These are phyloP conservation scores for Halichoerus grypus DNA, from an alignment of 2,113 vertebrate species.

Conservation along the genomic window DNA sequence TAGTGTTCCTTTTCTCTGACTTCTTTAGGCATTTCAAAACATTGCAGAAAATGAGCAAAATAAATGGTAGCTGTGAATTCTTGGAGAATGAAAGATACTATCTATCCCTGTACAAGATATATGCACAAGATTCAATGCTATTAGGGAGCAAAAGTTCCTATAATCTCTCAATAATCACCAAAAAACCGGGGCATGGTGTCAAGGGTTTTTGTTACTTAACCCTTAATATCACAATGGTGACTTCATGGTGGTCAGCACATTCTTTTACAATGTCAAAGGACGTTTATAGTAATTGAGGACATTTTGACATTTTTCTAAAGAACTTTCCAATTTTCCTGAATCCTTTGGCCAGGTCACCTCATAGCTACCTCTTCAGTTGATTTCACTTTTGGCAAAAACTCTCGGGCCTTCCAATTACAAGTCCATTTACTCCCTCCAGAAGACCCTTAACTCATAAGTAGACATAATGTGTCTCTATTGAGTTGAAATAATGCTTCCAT, in stretches of 20 bases:
- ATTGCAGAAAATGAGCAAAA: not conserved
- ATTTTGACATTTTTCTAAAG: not conserved
- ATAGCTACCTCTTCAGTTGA: not conserved
- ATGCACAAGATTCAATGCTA: not conserved
- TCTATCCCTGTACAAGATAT: not conserved
- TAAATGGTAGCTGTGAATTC: not conserved
- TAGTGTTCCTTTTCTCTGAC: not conserved
- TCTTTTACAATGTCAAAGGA: not conserved
- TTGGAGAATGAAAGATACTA: not conserved
- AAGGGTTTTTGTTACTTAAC: not conserved
- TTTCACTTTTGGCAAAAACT: not conserved
- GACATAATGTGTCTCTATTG: not conserved
- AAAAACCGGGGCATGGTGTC: not conserved
- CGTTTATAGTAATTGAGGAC: not conserved
- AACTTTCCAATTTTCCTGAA: not conserved
- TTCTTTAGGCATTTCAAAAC: not conserved
- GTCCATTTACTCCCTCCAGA: not conserved
- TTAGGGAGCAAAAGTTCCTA: not conserved
- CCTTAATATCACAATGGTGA: not conserved
- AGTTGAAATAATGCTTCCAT: not conserved
- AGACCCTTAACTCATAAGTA: not conserved
- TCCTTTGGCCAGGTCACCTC: not conserved
- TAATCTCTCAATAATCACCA: not conserved
- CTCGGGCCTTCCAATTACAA: not conserved
- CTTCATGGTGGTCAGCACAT: not conserved